Base-by-base conservation (phyloP, 2,888 invertebrate genomes). In the Parnassius apollo region DNA sequence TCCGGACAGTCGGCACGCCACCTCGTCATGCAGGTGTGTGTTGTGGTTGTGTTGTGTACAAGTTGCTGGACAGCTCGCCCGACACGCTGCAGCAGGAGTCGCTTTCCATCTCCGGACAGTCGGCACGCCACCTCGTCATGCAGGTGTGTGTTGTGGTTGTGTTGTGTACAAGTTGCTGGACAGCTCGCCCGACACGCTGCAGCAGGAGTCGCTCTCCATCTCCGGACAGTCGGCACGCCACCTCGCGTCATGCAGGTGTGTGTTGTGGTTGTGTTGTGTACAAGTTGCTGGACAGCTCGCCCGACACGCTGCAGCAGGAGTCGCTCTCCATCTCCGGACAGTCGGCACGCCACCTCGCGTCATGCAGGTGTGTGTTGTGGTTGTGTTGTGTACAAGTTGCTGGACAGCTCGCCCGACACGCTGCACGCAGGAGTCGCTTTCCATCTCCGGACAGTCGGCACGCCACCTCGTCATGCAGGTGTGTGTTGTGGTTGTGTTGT, bases 401-500 rank as follows among this genome's bases (percentile, higher is more conserved):
- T 83, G 78, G 72, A 83, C 83, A 67, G 85, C 81, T 69, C 74
- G 62, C 73, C 74, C 22, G 74, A 75, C 68, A 73, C 75, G 66
- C 98, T 55, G 97, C 97, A 48, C 97, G 98, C 98, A 22, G 87
- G 96, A 96, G 79, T 95, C 94, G 72, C 95, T 96, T 94, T 95
- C 94, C 51, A 95, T 95, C 72, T 95, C 95, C 73, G 97, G 97
- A 9, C 96, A 96, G 86, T 96, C 95, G 83, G 97, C 97, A 63
- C 91, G 97, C 3, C 96, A 94, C 93, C 65, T 95, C 95, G 82
- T 94, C 94, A 46, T 95, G 95, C 82, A 95, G 95, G 18, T 82
- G 18, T 25, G 25, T 25, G 2, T 2, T 25, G 2, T 25, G 25
- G 18, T 18, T 18, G 18, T 18, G 18, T 18, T 18, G 18, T 18